Conservation (phyloP, 2,113 vertebrate genomes). For the Clarias batrachus region DNA sequence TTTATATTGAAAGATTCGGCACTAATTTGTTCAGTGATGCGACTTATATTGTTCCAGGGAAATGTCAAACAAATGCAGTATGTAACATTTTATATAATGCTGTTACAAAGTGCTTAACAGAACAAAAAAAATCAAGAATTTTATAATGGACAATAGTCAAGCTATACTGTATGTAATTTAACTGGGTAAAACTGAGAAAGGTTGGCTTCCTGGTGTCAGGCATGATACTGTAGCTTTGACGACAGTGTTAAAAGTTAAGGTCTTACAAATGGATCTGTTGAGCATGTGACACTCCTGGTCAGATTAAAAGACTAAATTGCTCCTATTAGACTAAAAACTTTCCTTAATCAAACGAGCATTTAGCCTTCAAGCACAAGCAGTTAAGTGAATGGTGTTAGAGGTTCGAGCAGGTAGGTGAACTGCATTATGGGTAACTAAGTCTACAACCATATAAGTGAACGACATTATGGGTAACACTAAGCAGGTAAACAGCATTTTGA, state of each 20-base stretch:
- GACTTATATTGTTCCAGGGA: background rate
- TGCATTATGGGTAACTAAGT: background rate
- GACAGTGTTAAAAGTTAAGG: background rate
- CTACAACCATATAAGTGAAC: background rate
- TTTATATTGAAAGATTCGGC: background rate
- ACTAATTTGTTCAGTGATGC: background rate
- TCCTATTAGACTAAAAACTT: no score
- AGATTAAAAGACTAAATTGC: background rate
- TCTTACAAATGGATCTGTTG: background rate
- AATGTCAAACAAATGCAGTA: background rate
- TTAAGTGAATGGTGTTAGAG: no score
- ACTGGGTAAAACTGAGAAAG: background rate
- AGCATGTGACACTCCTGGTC: background rate
- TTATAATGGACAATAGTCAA: background rate
- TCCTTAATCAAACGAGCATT: background rate
- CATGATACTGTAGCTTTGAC: background rate
- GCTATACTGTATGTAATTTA: no score
- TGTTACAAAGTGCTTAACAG: background rate
- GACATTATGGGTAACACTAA: background rate
- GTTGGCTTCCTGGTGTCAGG: background rate
- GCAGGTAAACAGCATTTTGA: no score
- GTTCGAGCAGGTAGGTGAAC: background rate
- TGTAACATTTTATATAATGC: background rate
- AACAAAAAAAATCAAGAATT: background rate
- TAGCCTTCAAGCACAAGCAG: no score